These are phyloP conservation scores for Pituophis catenifer DNA, from an alignment of 2,113 vertebrate genomes.

Conservation along the genomic window DNA sequence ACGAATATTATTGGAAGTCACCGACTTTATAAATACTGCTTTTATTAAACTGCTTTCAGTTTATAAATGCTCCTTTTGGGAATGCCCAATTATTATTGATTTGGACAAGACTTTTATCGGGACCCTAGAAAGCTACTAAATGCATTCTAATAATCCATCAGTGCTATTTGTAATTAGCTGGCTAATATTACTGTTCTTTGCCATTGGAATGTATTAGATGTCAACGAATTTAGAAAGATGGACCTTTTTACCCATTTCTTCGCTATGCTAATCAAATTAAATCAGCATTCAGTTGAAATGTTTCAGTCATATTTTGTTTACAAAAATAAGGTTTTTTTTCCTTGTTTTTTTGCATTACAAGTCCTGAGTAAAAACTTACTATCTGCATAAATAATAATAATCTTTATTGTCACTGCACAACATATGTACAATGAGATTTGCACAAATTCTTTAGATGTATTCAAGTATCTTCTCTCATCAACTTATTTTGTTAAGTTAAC, in stretches of 20 bases:
- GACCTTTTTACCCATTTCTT: neutral
- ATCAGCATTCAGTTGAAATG: neutral
- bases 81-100: neutral
- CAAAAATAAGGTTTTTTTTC: neutral
- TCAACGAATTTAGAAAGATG: neutral
- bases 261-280: rapidly evolving
- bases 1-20: neutral
- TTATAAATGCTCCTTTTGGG: neutral
- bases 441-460: slow-evolving; percentile 13
- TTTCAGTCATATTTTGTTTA: neutral
- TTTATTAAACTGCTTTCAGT: neutral
- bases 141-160: neutral
- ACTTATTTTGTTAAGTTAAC: neutral
- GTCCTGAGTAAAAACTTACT: slow-evolving; percentile 14
- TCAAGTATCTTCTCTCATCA: neutral
- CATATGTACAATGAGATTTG: neutral
- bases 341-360: neutral
- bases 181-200: neutral
- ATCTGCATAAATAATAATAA: neutral
- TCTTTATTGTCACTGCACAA: no score
- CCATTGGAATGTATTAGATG: neutral
- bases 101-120: neutral
- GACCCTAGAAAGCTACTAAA: neutral
- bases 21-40: neutral
- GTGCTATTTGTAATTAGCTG: neutral